Evolutionary conservation across 2,888 invertebrate genomes (phyloP), one percentile per base, ranked within the genome.

Genomic region (Patella ulyssiponensis): DNA sequence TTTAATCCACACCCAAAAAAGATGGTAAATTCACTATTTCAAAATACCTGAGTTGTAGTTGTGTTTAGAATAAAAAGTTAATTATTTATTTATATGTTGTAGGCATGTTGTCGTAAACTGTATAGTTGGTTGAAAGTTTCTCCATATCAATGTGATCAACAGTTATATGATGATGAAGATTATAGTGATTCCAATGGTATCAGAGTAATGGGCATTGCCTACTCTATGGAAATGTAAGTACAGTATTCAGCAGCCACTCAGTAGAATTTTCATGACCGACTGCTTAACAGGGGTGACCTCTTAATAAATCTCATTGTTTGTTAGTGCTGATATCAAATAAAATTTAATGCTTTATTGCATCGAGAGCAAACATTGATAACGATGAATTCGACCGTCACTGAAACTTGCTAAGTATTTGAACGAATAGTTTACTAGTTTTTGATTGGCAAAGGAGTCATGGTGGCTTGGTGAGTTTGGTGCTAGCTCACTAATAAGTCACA

Each of bases 121-220:
- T 96, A 96, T 90, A 96, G 96, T 88, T 98, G 97, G 96, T 93
- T 98, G 70, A 97, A 96, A 92, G 93, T 95, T n/a, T 95, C 96
- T 0, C 98, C 98, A 0, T 98, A 96, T 89, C 94, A 93, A 81
- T 94, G 94, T 0, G 94, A 94, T 81, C 96, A 97, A 77, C 90
- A 92, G 73, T 83, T 90, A 58, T 97, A 97, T 81, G 96, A 97
- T 76, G 96, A 97, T 77, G 97, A 98, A 77, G 97, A 97, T 64
- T 83, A 88, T 74, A 89, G 90, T 81, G 96, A 96, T 83, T 95
- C 95, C 0, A 93, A 94, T 17, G 98, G 98, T 52, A 93, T 96
- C 5, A 93, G 97, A 64, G 96, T 97, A 0, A 94, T 99, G 94
- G 96, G 96, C 1, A 92, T 99, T 27, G 96, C 97, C 12, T 99